Conservation (phyloP, 2,113 vertebrate genomes). For the Nibea albiflora region DNA sequence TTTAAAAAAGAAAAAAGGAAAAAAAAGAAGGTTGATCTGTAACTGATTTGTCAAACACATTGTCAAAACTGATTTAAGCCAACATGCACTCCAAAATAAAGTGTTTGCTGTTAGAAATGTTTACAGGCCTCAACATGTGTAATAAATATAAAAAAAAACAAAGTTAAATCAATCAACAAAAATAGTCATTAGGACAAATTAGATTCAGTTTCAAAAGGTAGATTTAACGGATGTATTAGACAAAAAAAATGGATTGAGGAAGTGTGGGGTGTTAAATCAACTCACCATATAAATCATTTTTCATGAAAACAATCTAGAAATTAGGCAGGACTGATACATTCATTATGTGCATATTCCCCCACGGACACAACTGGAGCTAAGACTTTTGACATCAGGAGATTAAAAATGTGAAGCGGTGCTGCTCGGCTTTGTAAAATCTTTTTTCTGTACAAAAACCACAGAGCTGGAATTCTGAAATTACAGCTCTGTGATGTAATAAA, state of each 20-base stretch:
- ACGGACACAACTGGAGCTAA: constrained; percentile 65
- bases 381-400: constrained; percentile 56
- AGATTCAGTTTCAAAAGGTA: constrained; percentile 37
- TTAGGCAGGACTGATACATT: constrained; percentile 84
- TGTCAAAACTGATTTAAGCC: constrained; percentile 54
- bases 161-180: constrained; percentile 44
- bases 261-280: constrained; percentile 45
- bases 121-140: constrained; percentile 67
- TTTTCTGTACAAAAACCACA: constrained; percentile 43
- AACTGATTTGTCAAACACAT: constrained; percentile 74
- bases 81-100: constrained; percentile 52
- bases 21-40: constrained; percentile 47
- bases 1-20: constrained; percentile 5
- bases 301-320: constrained; percentile 65
- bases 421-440: constrained; percentile 42
- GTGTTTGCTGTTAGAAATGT: constrained; percentile 72
- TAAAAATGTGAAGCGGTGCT: constrained; percentile 65
- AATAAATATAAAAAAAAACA: constrained; percentile 59
- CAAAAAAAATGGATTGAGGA: constrained; percentile 22
- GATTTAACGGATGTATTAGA: constrained; percentile 49
- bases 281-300: constrained; percentile 54
- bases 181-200: constrained; percentile 62
- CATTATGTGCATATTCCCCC: constrained; percentile 79
- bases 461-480: constrained; percentile 32
- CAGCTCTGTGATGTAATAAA: constrained; percentile 27